phyloP scores from a whole-genome alignment of 1,140 invertebrate genomes.

The Drosophila leontia region DNA sequence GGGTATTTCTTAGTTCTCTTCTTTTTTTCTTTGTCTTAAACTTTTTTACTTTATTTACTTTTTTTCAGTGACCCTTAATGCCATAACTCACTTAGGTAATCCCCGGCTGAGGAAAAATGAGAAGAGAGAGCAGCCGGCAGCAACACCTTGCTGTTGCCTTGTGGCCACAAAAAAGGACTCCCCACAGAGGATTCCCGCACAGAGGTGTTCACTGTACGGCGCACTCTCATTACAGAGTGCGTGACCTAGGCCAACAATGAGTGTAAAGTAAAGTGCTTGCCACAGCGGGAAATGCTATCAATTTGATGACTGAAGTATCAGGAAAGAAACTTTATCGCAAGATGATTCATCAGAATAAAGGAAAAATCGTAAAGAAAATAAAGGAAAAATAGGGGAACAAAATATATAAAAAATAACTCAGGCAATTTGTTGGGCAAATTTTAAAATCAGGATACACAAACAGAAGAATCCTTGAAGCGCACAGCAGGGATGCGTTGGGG shows the following conservation, averaged over 20 bases:
- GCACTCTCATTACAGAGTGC: slow-evolving; percentile 45
- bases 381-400: neutral
- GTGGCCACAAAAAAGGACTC: slow-evolving; percentile 22
- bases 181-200: slow-evolving; percentile 13
- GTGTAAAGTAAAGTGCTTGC: slow-evolving; percentile 20
- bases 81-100: slow-evolving; percentile 44
- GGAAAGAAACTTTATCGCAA: slow-evolving; percentile 24
- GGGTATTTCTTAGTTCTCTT: neutral
- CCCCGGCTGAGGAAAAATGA: slow-evolving; percentile 2
- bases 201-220: slow-evolving; percentile 31
- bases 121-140: slow-evolving; percentile 4
- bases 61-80: slow-evolving; percentile 5
- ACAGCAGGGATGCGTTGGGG: slow-evolving; percentile 20
- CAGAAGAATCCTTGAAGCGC: slow-evolving; percentile 5
- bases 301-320: slow-evolving; percentile 32
- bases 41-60: neutral
- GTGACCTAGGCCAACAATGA: slow-evolving; percentile 44
- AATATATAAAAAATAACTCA: neutral
- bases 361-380: neutral
- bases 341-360: slow-evolving; percentile 27
- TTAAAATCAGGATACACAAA: slow-evolving; percentile 20
- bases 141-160: slow-evolving; percentile 28
- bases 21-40: neutral
- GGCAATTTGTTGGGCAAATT: slow-evolving; percentile 19
- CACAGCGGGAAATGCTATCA: slow-evolving; percentile 32